phyloP scores from a whole-genome alignment of 2,113 vertebrate species.

The Coryphaenoides rupestris region DNA sequence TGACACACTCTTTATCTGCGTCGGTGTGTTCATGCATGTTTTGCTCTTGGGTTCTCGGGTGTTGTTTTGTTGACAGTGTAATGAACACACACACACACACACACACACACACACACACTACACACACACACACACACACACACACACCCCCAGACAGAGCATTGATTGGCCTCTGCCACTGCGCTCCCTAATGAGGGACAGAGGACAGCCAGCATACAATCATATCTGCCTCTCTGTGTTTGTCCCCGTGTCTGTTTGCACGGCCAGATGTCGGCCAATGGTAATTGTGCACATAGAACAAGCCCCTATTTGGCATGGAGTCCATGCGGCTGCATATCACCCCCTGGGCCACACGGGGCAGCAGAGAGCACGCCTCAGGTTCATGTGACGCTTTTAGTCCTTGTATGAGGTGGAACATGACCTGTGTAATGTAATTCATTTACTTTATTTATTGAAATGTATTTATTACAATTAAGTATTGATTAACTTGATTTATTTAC shows the following conservation, averaged over 20 bases:
- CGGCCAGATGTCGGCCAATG: constrained; percentile 26
- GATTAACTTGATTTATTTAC: background rate
- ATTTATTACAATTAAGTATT: background rate
- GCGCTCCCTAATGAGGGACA: constrained; percentile 53
- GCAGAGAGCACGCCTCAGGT: background rate
- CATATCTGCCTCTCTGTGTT: constrained; percentile 42
- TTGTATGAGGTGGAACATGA: background rate
- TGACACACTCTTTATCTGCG: too few species aligned
- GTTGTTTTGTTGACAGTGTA: background rate
- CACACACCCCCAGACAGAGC: background rate
- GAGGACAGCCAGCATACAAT: constrained; percentile 46
- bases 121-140: constrained; percentile 1
- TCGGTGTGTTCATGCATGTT: too few species aligned
- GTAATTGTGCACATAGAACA: constrained; percentile 33
- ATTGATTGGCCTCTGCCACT: constrained; percentile 36
- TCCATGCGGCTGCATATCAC: background rate
- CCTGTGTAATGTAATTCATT: background rate
- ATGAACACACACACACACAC: constrained; percentile 1
- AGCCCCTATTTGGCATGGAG: constrained; percentile 13
- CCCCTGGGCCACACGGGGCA: too few species aligned
- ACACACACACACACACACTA: background rate
- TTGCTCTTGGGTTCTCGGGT: too few species aligned
- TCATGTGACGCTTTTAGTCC: background rate
- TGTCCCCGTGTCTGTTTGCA: constrained; percentile 34
- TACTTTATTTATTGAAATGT: background rate